Conservation (phyloP, 2,113 vertebrate species). For the Struthio camelus region DNA sequence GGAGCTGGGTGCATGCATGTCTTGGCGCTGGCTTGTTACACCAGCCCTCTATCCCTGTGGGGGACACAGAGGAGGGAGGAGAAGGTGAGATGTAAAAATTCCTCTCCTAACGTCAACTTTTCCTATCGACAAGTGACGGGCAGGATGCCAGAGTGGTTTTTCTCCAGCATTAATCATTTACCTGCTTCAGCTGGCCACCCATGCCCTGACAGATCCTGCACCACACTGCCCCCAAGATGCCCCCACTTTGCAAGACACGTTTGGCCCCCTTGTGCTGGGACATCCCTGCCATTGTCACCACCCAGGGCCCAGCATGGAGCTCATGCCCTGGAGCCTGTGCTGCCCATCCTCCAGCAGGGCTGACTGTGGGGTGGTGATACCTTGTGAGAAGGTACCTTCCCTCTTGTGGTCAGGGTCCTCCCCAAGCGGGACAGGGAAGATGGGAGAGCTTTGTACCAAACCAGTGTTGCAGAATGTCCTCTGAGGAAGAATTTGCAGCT, state of each 20-base stretch:
- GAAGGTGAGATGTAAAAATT: not conserved
- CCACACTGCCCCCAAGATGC: not conserved
- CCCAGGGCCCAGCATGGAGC: not conserved
- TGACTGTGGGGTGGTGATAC: not conserved
- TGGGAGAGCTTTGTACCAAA: too few species aligned
- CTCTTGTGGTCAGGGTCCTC: not conserved
- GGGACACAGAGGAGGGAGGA: not conserved
- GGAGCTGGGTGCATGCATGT: not conserved
- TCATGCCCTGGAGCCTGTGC: not conserved
- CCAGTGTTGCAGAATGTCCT: not conserved
- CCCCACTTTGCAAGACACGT: rapidly evolving
- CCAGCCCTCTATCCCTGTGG: not conserved
- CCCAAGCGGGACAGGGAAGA: not conserved
- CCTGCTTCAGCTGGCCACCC: not conserved
- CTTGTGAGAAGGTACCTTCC: not conserved
- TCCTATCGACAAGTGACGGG: not conserved
- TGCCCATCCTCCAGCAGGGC: too few species aligned
- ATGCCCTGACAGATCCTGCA: not conserved
- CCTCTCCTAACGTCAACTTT: not conserved
- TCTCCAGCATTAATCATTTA: slow-evolving; percentile 36
- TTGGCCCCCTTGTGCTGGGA: not conserved
- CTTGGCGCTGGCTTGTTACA: not conserved
- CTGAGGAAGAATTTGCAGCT: not conserved
- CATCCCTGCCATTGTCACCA: too few species aligned
- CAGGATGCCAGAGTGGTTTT: slow-evolving; percentile 25